These are phyloP conservation scores for Echinarachnius parma DNA, from an alignment of 53 echinoderm and acorn worm genomes.

Conservation along the genomic window DNA sequence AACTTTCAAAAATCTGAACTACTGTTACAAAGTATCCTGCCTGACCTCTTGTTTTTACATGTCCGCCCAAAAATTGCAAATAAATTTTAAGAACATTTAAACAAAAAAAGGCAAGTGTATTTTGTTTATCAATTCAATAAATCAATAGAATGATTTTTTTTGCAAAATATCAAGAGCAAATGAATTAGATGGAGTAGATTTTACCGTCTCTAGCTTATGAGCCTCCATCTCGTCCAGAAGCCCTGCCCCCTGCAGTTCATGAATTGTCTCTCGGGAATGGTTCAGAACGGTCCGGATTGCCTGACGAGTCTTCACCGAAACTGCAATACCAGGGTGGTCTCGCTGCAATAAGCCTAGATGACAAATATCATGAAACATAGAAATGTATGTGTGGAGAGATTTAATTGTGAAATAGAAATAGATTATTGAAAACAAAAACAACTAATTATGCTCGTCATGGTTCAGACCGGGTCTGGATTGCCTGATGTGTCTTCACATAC, in stretches of 20 bases:
- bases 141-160: no score
- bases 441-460: not conserved
- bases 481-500: constrained; percentile 28
- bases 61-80: no score
- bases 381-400: no score
- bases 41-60: no score
- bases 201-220: constrained; percentile 86
- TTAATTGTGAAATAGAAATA: not conserved
- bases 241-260: constrained; percentile 91
- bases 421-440: not conserved
- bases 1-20: no score
- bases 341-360: constrained; percentile 87
- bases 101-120: no score
- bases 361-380: not conserved
- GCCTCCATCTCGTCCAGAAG: constrained; percentile 90
- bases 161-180: no score
- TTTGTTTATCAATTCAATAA: no score
- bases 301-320: constrained; percentile 94
- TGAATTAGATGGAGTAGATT: no score
- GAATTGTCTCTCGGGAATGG: constrained; percentile 88
- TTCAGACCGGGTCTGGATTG: no score
- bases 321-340: constrained; percentile 91
- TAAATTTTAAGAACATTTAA: no score
- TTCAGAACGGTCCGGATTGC: constrained; percentile 90
- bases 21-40: no score